These are phyloP conservation scores for Falco berigora DNA, from an alignment of 2,797 vertebrate genomes.

Conservation along the genomic window DNA sequence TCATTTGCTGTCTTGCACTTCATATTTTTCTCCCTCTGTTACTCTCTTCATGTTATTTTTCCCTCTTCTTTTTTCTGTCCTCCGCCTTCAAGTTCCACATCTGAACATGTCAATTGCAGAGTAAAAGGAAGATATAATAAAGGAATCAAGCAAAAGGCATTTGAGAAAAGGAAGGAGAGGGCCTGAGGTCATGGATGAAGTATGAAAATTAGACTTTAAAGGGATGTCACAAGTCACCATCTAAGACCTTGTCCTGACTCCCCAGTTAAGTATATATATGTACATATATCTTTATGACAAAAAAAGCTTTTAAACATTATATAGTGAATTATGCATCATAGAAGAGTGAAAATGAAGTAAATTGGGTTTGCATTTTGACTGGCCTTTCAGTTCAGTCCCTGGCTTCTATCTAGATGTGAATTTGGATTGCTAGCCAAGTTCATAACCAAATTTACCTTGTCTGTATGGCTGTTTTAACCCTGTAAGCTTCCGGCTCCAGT, in stretches of 20 bases:
- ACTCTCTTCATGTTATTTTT: slow-evolving; percentile 21
- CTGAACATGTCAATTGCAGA: slow-evolving; percentile 38
- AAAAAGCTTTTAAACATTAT: not conserved
- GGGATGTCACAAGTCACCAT: slow-evolving; percentile 53
- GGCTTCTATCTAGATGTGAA: not conserved
- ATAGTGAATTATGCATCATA: not conserved
- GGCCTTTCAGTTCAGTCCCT: not conserved
- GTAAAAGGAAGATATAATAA: slow-evolving; percentile 50
- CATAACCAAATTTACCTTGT: not conserved
- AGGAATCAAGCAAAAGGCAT: slow-evolving; percentile 43
- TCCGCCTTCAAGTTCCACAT: slow-evolving; percentile 32
- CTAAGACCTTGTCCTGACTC: slow-evolving; percentile 52
- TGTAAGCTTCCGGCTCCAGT: not conserved
- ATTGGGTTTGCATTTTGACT: not conserved
- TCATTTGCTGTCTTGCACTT: slow-evolving; percentile 28
- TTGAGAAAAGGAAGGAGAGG: slow-evolving; percentile 56
- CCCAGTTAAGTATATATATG: slow-evolving; percentile 57
- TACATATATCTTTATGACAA: not conserved
- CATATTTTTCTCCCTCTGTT: slow-evolving; percentile 19
- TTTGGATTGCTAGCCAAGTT: not conserved
- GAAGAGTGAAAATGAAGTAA: not conserved
- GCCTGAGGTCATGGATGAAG: slow-evolving; percentile 58
- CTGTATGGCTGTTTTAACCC: not conserved
- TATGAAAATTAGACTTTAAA: slow-evolving; percentile 60
- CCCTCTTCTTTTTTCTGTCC: slow-evolving; percentile 55